These are phyloP conservation scores for Acheta domesticus DNA, from an alignment of 2,888 invertebrate species.

Conservation along the genomic window DNA sequence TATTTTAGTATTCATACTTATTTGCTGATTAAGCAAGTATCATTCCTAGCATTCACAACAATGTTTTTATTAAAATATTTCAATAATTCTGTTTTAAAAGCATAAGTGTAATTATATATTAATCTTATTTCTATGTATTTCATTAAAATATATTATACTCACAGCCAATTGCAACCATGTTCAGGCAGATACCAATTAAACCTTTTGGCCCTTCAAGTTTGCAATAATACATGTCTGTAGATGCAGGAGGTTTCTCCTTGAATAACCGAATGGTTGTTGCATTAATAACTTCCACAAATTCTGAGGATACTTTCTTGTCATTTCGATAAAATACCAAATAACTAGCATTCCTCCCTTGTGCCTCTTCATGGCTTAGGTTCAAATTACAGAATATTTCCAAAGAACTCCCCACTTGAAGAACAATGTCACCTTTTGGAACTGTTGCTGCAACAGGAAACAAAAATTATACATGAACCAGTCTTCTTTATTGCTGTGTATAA, in stretches of 20 bases:
- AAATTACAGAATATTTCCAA: slow-evolving; percentile 64
- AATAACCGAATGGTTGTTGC: slow-evolving; percentile 59
- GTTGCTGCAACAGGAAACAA: slow-evolving; percentile 43
- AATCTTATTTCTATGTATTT: not conserved
- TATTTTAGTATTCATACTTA: too few relatives aligned
- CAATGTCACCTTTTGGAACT: slow-evolving; percentile 56
- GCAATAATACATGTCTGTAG: slow-evolving; percentile 57
- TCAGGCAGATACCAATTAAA: slow-evolving; percentile 50
- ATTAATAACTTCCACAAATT: slow-evolving; percentile 57
- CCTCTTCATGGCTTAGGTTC: slow-evolving; percentile 49
- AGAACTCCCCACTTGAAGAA: slow-evolving; percentile 57
- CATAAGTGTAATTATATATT: not conserved
- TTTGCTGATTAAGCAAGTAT: too few relatives aligned
- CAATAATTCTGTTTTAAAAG: not conserved
- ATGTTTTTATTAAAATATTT: not conserved
- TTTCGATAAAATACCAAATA: slow-evolving; percentile 51
- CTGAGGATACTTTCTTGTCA: slow-evolving; percentile 45
- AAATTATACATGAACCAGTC: not conserved
- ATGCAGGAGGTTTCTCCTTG: slow-evolving; percentile 55
- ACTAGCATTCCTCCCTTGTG: slow-evolving; percentile 54
- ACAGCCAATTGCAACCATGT: slow-evolving; percentile 57
- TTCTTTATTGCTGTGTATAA: not conserved
- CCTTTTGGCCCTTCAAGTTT: slow-evolving; percentile 46
- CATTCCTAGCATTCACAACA: too few relatives aligned
- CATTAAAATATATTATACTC: slow-evolving; percentile 44